Conservation (phyloP, 2,113 vertebrate species). For the Ictalurus punctatus region DNA sequence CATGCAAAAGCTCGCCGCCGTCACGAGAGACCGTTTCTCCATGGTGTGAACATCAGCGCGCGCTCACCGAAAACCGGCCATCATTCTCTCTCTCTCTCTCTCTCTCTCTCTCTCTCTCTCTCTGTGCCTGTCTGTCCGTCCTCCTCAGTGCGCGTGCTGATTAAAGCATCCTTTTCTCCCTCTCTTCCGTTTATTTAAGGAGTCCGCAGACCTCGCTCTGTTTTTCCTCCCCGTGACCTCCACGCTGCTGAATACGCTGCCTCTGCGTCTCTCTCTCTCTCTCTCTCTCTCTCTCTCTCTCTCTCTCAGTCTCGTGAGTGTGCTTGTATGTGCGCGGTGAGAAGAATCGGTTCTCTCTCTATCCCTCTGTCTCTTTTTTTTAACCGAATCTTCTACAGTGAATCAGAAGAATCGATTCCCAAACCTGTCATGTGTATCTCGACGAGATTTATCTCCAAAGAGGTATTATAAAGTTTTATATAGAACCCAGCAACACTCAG, state of each 20-base stretch:
- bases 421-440: background rate
- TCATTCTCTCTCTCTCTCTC: background rate
- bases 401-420: background rate
- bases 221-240: constrained; percentile 2
- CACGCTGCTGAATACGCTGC: constrained; percentile 1
- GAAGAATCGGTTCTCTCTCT: background rate
- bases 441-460: background rate
- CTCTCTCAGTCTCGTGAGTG: background rate
- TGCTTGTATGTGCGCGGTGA: background rate
- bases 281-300: background rate
- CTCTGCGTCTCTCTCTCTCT: background rate
- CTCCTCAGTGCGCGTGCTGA: background rate
- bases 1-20: constrained; percentile 65
- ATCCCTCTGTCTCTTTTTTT: background rate
- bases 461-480: too few relatives aligned
- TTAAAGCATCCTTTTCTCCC: constrained; percentile 14
- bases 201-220: background rate
- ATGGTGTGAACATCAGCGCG: constrained; percentile 68
- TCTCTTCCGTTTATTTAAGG: constrained; percentile 21
- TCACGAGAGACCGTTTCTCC: constrained; percentile 62
- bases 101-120: background rate
- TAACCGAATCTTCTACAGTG: background rate
- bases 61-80: background rate
- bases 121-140: background rate
- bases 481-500: background rate